A percentile compares a stretch with the other conserved stretches of the same genome.
Conservation (phyloP, 2,888 invertebrate genomes). For the Bimastos eiseni region DNA sequence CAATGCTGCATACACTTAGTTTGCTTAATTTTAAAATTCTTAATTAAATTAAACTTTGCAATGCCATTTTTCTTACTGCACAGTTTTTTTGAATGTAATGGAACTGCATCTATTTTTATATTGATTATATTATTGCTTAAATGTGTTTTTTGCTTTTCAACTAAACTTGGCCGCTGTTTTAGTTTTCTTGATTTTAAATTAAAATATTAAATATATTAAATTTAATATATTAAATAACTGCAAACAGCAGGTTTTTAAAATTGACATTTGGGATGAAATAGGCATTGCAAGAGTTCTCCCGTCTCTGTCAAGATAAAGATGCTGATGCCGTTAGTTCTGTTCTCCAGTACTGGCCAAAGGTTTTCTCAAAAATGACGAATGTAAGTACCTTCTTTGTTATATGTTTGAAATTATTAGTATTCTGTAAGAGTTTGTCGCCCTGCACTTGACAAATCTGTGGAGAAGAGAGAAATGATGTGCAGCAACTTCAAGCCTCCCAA, state of each 20-base stretch:
- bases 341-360: constrained; percentile 80
- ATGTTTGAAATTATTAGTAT: not conserved
- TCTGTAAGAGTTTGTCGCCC: not conserved
- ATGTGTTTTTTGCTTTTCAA: not conserved
- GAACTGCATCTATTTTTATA: not conserved
- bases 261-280: constrained; percentile 57
- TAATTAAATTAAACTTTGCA: not conserved
- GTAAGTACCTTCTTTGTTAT: constrained; percentile 50
- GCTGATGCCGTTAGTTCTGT: constrained; percentile 74
- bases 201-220: not conserved
- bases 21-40: not conserved
- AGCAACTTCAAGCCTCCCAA: too few relatives aligned
- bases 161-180: not conserved
- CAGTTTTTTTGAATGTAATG: not conserved
- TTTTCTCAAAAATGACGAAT: constrained; percentile 75
- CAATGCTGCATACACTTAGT: not conserved
- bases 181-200: not conserved
- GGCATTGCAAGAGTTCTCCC: constrained; percentile 81
- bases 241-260: not conserved
- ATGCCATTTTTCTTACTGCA: not conserved
- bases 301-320: constrained; percentile 71
- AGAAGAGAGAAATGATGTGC: not conserved
- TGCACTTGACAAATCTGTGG: not conserved
- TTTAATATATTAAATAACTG: too few relatives aligned
- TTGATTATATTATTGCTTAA: constrained; percentile 24